Base-by-base conservation (phyloP, 2,113 vertebrate genomes). In the Eublepharis macularius region DNA sequence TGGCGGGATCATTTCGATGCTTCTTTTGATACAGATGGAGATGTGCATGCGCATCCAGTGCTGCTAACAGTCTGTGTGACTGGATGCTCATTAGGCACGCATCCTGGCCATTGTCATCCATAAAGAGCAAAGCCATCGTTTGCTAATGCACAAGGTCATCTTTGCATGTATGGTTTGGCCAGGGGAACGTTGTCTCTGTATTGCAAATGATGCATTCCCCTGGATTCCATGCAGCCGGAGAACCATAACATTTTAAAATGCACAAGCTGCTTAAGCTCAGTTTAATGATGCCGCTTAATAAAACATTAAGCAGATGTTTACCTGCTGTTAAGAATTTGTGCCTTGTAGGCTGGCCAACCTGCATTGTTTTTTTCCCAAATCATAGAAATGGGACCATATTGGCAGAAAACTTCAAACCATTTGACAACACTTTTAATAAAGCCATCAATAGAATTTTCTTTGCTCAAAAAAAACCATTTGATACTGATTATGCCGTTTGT, bases 381-480 rank as follows among this genome's bases (percentile, higher is more conserved):
- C 87, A 94, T 92, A 94, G 82, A 83, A 92, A 90, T 86, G 45
- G 85, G 91, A 92, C 90, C 92, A 94, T 94, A 94, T 83, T 89
- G 89, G 73, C 84, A 77, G 94, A 89, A 86, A 94, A 91, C 65
- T 95, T 93, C 93, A 95, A 96, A 95, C 86, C 10, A 41, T 95
- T 95, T 94, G 94, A 94, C 83, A 92, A 91, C 70, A 82, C 95
- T 96, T 96, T 96, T 95, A 96, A 96, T 95, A 96, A 96, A 94
- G 68, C 88, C 95, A 92, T 94, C 95, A 94, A 95, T 95, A 94
- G 83, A 87, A 91, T 92, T 94, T 95, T 91, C 90, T 95, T 96
- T 92, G 93, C 93, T 68, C 19, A 21, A 43, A 54, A 24, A 94
- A 95, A 96, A 96, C 90, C 89, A 95, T 95, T 96, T 95, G 94